phyloP scores from a whole-genome alignment of 2,113 vertebrate species.

The Macquaria ambigua region DNA sequence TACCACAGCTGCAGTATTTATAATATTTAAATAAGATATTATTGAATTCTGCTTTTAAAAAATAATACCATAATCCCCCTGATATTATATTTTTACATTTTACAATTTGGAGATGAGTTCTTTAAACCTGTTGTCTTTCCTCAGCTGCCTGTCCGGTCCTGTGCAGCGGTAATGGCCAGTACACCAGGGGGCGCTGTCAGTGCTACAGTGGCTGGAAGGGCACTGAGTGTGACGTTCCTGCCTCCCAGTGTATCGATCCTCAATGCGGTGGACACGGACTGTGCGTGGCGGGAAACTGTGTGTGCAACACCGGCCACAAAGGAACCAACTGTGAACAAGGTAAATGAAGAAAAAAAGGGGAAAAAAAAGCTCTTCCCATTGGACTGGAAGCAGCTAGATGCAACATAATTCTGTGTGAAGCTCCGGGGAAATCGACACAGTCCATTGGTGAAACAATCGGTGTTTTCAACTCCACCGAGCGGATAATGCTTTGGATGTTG shows the following conservation, averaged over 20 bases:
- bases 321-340: slow-evolving; percentile 96
- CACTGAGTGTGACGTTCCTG: slow-evolving; percentile 93
- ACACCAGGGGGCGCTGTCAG: slow-evolving; percentile 96
- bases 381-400: slow-evolving; percentile 32
- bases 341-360: slow-evolving; percentile 72
- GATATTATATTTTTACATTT: background rate
- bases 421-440: slow-evolving; percentile 54
- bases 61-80: background rate
- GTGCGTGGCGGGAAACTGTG: slow-evolving; percentile 94
- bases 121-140: slow-evolving; percentile 8
- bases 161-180: slow-evolving; percentile 97
- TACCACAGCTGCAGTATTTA: background rate
- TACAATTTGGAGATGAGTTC: background rate
- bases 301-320: slow-evolving; percentile 95
- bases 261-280: slow-evolving; percentile 94
- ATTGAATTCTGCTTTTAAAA: background rate
- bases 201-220: slow-evolving; percentile 99
- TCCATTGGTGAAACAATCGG: slow-evolving; percentile 71
- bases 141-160: slow-evolving; percentile 92
- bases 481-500: slow-evolving; percentile 78
- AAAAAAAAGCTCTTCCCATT: background rate
- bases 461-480: slow-evolving; percentile 80
- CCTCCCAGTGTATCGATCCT: slow-evolving; percentile 92
- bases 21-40: background rate
- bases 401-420: slow-evolving; percentile 33